A percentile compares a stretch with the other conserved stretches of the same genome.
These are phyloP conservation scores for Zaprionus vittiger DNA, from an alignment of 1,140 invertebrate genomes.

Conservation along the genomic window DNA sequence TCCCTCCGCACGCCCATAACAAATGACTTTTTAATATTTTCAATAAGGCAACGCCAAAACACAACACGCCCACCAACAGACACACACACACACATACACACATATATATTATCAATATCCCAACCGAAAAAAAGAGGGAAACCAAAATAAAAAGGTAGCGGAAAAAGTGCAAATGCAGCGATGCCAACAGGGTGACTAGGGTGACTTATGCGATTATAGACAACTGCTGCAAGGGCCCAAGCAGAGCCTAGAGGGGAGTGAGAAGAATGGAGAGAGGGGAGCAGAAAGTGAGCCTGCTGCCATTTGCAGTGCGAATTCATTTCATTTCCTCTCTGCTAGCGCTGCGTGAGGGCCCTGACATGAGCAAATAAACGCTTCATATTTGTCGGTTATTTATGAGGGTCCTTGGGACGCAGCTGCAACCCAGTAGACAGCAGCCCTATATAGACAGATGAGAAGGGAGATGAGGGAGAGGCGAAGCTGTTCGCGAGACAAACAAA, in stretches of 20 bases:
- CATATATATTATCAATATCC: constrained; percentile 48
- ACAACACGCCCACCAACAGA: constrained; percentile 61
- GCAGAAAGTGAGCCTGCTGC: constrained; percentile 27
- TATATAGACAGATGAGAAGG: constrained; percentile 9
- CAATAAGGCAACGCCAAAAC: constrained; percentile 71
- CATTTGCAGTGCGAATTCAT: constrained; percentile 54
- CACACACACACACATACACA: constrained; percentile 19
- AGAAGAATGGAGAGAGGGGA: neutral
- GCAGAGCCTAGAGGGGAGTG: constrained; percentile 10
- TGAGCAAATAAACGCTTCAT: constrained; percentile 84
- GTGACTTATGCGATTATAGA: constrained; percentile 84
- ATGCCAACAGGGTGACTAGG: constrained; percentile 83
- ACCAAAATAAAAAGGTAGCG: constrained; percentile 64
- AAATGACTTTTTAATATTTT: constrained; percentile 83
- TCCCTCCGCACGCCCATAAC: constrained; percentile 40
- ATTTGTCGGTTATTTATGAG: constrained; percentile 84
- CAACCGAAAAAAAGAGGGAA: constrained; percentile 32
- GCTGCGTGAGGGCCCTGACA: constrained; percentile 72
- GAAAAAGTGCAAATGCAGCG: constrained; percentile 80
- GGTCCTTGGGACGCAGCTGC: constrained; percentile 80
- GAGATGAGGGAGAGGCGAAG: neutral
- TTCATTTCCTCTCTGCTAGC: constrained; percentile 58
- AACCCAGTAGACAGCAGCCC: constrained; percentile 21
- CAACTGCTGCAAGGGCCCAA: constrained; percentile 63
- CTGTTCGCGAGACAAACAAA: constrained; percentile 20